phyloP scores from a whole-genome alignment of 2,113 vertebrate species.

The Plecturocebus donacophilus region DNA sequence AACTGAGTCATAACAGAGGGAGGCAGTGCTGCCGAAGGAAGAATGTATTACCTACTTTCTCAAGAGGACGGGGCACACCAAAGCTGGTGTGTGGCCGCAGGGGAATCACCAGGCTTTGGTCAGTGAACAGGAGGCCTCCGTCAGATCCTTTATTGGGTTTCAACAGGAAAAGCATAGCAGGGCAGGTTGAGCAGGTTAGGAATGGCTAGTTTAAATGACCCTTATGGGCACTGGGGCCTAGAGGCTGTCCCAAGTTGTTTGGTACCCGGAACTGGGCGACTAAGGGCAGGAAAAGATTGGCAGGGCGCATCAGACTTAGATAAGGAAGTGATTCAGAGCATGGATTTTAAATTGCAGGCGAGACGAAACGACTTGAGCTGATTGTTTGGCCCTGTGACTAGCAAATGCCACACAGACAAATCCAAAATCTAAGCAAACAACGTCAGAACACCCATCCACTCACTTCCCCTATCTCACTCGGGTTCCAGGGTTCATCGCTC shows the following conservation, averaged over 20 bases:
- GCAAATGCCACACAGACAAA: background rate
- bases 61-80: background rate
- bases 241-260: background rate
- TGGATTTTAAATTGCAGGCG: background rate
- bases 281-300: background rate
- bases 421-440: background rate
- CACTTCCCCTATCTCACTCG: background rate
- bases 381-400: background rate
- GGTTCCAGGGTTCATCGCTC: background rate
- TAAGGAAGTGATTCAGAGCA: background rate
- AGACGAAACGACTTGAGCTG: background rate
- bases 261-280: background rate
- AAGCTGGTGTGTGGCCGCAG: background rate
- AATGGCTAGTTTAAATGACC: background rate
- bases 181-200: background rate
- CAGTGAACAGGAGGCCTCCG: background rate
- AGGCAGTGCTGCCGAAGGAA: background rate
- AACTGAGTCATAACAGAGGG: fast-evolving
- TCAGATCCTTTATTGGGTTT: background rate
- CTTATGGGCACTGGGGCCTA: background rate
- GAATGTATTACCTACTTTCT: background rate
- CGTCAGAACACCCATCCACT: no score
- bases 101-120: background rate
- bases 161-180: background rate
- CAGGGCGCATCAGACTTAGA: background rate